Conservation (phyloP, 2,888 invertebrate genomes). For the Melanchra persicariae region DNA sequence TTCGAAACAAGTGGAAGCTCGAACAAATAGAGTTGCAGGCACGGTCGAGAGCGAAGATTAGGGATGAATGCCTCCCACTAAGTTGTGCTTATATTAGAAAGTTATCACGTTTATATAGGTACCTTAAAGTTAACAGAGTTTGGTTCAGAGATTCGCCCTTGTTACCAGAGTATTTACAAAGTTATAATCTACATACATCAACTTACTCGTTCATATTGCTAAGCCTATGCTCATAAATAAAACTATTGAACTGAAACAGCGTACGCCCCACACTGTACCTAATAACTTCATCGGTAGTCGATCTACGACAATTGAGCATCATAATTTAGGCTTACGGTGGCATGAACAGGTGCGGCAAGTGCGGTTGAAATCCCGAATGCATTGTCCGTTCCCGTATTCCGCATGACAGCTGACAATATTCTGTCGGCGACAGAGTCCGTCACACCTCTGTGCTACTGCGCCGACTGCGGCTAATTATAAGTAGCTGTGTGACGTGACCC, state of each 20-base stretch:
- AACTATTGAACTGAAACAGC: background rate
- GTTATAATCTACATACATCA: conserved; percentile 13
- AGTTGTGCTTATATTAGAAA: conserved; percentile 18
- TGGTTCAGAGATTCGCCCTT: conserved; percentile 3
- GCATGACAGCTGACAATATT: conserved; percentile 60
- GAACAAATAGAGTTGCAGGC: conserved; percentile 10
- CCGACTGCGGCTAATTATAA: conserved; percentile 59
- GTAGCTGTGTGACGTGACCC: conserved; percentile 30
- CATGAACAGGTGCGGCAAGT: conserved; percentile 49
- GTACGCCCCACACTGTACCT: background rate
- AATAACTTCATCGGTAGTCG: conserved; percentile 33
- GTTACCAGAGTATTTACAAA: conserved; percentile 5
- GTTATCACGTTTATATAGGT: conserved; percentile 3
- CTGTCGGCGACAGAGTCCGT: conserved; percentile 58
- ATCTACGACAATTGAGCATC: conserved; percentile 43
- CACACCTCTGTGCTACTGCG: conserved; percentile 35
- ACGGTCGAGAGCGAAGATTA: conserved; percentile 17
- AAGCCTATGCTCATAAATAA: conserved; percentile 1
- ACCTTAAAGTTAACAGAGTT: conserved; percentile 4
- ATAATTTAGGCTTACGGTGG: conserved; percentile 38
- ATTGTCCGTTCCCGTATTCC: conserved; percentile 52
- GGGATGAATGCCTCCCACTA: conserved; percentile 16
- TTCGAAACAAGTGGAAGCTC: conserved; percentile 6
- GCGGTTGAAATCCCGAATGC: conserved; percentile 66
- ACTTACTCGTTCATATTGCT: background rate